These are phyloP conservation scores for Corapipo altera DNA, from an alignment of 2,113 vertebrate species.

Conservation along the genomic window DNA sequence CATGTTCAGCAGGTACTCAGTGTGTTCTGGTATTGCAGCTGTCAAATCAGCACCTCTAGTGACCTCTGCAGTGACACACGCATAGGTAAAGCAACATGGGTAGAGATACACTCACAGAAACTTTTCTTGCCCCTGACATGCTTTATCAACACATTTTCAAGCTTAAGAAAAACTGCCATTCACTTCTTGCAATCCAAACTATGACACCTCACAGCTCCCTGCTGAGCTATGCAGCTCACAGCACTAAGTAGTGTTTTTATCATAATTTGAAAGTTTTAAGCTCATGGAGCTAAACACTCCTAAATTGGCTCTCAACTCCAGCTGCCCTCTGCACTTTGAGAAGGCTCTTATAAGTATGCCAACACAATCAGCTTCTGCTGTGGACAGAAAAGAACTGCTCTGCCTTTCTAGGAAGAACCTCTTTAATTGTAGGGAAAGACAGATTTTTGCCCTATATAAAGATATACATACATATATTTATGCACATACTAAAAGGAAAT, in stretches of 20 bases:
- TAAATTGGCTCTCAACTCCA: background rate
- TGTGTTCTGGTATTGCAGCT: background rate
- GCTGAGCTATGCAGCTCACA: background rate
- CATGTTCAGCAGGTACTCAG: background rate
- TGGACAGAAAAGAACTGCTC: background rate
- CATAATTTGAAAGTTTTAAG: background rate
- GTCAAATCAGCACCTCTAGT: background rate
- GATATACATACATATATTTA: accelerated
- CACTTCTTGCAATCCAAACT: background rate
- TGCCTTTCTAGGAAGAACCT: background rate
- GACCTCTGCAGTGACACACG: background rate
- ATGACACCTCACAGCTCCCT: background rate
- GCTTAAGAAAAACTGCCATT: background rate
- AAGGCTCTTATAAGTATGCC: background rate
- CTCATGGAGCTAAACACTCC: background rate
- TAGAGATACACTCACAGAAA: background rate
- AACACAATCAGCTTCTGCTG: background rate
- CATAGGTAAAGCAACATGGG: background rate
- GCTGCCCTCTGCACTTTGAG: background rate
- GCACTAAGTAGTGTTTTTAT: background rate
- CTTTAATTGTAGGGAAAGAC: background rate
- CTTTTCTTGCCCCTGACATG: background rate
- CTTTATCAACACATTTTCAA: background rate
- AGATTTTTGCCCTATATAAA: background rate
- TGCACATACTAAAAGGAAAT: background rate